Percentiles rank a stretch among this genome's conserved stretches.
Evolutionary conservation across 2,888 invertebrate genomes (phyloP).

Genomic region (Malthinus flaveolus): DNA sequence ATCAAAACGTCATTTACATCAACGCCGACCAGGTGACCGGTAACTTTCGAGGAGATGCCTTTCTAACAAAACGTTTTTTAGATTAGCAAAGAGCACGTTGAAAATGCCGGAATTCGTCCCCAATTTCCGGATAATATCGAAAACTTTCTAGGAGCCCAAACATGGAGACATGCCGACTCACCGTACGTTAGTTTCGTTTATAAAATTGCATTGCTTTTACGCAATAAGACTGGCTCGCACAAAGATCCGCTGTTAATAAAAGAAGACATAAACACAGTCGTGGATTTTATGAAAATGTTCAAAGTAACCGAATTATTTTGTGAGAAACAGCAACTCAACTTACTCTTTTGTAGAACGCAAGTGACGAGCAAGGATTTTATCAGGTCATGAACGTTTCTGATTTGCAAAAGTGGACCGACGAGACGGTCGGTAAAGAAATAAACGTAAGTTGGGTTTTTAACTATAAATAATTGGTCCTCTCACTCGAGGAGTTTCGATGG

Average conservation of each 20-base stretch:
- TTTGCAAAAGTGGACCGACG: constrained; percentile 39
- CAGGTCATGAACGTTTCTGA: constrained; percentile 25
- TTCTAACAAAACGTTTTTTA: constrained; percentile 6
- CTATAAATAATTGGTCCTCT: neutral
- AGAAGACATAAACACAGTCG: constrained; percentile 22
- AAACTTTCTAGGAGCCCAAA: neutral
- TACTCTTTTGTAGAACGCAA: constrained; percentile 4
- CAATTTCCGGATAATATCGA: neutral
- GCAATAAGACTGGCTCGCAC: constrained; percentile 21
- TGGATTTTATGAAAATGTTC: constrained; percentile 41
- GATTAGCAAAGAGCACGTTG: constrained; percentile 35
- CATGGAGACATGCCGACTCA: neutral
- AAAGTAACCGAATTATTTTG: constrained; percentile 31
- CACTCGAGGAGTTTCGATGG: too few relatives aligned
- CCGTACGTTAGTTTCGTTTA: constrained; percentile 32
- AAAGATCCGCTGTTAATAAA: constrained; percentile 21
- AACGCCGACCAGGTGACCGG: neutral
- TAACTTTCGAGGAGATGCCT: neutral
- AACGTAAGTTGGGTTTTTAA: constrained; percentile 10
- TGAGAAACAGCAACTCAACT: too few relatives aligned
- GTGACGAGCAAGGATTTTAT: neutral
- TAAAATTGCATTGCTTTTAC: constrained; percentile 27
- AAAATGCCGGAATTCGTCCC: neutral
- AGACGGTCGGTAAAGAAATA: constrained; percentile 4
- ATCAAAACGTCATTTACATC: constrained; percentile 47